Evolutionary conservation across 2,888 invertebrate genomes (phyloP).

Genomic region (Ctena decussata): DNA sequence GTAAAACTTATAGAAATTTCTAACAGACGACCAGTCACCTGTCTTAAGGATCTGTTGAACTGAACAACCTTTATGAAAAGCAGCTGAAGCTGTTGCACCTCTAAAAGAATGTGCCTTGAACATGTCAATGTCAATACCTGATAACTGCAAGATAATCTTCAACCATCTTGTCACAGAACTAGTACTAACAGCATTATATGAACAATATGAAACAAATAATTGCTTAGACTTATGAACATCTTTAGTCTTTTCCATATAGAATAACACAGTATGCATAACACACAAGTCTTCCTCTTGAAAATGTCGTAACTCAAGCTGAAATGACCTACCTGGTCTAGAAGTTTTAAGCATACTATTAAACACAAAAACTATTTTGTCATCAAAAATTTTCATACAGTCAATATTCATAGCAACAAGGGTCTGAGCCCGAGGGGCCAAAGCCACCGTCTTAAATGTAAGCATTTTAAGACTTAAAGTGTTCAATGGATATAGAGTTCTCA

Average conservation of each 20-base stretch:
- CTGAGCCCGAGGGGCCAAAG: constrained; percentile 41
- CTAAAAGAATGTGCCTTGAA: constrained; percentile 53
- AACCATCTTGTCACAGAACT: constrained; percentile 58
- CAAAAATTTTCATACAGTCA: constrained; percentile 19
- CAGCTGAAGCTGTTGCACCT: constrained; percentile 35
- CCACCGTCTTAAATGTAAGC: constrained; percentile 42
- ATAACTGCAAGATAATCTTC: constrained; percentile 9
- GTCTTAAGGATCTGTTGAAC: constrained; percentile 27
- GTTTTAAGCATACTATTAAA: constrained; percentile 24
- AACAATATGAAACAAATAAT: constrained; percentile 48
- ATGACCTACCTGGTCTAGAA: constrained; percentile 7
- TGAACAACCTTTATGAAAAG: constrained; percentile 30
- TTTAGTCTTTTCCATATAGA: constrained; percentile 30
- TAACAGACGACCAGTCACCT: constrained; percentile 42
- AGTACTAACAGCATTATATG: constrained; percentile 40
- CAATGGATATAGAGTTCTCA: constrained; percentile 23
- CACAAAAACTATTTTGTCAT: constrained; percentile 10
- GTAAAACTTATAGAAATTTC: constrained; percentile 42
- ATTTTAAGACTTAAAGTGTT: constrained; percentile 24
- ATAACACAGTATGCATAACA: constrained; percentile 42
- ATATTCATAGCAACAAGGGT: constrained; percentile 31
- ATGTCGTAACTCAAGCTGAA: constrained; percentile 32
- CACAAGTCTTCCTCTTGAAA: constrained; percentile 35
- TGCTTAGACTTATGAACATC: neutral
- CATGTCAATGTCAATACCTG: constrained; percentile 35